Evolutionary conservation across 2,888 invertebrate genomes (phyloP), one percentile per base, ranked within the genome.

Genomic region (Hypomecis atomaria): DNA sequence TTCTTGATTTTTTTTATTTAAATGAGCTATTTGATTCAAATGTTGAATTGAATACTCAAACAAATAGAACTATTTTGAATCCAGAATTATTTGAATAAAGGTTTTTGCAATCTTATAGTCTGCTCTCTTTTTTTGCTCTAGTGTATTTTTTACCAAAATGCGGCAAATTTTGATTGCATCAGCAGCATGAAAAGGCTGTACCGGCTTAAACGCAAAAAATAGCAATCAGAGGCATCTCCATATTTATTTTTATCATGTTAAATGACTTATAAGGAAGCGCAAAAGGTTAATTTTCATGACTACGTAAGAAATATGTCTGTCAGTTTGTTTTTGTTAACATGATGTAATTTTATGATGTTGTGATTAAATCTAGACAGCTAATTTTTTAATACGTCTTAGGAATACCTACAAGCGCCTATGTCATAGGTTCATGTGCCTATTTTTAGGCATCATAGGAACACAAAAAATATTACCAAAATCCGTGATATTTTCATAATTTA

Each of bases 161-260:
- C 48, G 55, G 63, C 48, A 58, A 56, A 66, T 49, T 57, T 47
- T 57, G 71, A 70, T 71, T 48, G 36, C 62, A 71, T 71, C 71
- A 63, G 37, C 60, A 59, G 62, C 71, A 66, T 66, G 69, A 66
- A 67, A 61, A 57, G 59, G 34, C 60, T 58, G 54, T 64, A 63
- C 67, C 62, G 66, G 65, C 70, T 54, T 47, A 23, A 47, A 65
- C 61, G 71, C 72, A 73, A 74, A 74, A 74, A 74, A 72, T 59
- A 60, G 64, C 67, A 70, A 66, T 69, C 60, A 42, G 43, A 64
- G 34, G 53, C 55, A 69, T 66, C 65, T 63, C 59, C 60, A 59
- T 62, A 66, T 66, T 66, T 67, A 66, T 67, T 65, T 23, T 67
- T 64, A 67, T 60, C 62, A 65, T 64, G 55, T 59, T 69, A 59